These are phyloP conservation scores for Acanthosepion esculentum DNA, from an alignment of 2,888 invertebrate genomes.

Conservation along the genomic window DNA sequence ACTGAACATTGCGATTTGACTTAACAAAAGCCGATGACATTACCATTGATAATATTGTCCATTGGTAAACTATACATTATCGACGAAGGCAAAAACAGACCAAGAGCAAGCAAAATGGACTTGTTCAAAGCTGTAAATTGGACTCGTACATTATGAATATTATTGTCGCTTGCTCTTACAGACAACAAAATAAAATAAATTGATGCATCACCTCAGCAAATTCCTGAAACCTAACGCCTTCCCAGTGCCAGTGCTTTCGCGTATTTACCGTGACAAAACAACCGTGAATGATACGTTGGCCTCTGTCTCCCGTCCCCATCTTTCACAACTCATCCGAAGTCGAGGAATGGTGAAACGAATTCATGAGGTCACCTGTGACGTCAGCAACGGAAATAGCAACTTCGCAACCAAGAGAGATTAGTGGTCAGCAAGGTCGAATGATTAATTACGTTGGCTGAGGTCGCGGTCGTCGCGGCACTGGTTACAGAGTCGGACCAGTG, in stretches of 20 bases:
- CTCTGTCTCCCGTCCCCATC: slow-evolving; percentile 2
- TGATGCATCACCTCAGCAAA: not conserved
- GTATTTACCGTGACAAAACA: slow-evolving; percentile 33
- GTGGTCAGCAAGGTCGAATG: slow-evolving; percentile 2
- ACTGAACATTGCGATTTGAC: not conserved
- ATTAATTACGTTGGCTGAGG: not conserved
- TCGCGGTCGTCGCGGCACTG: not conserved
- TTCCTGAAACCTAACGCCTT: not conserved
- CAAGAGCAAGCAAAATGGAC: not conserved
- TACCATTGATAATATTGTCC: not conserved
- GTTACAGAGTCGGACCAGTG: not conserved
- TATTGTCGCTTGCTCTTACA: not conserved
- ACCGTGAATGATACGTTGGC: slow-evolving; percentile 23
- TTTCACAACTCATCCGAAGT: not conserved
- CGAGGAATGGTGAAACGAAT: not conserved
- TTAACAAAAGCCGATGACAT: not conserved
- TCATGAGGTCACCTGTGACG: slow-evolving; percentile 42
- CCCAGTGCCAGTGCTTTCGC: not conserved
- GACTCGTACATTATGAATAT: slow-evolving; percentile 33
- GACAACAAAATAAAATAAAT: slow-evolving; percentile 23
- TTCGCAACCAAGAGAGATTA: not conserved
- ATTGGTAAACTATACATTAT: not conserved
- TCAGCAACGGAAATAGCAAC: slow-evolving; percentile 40
- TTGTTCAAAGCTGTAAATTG: not conserved
- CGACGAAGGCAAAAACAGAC: not conserved